Conservation (phyloP, 2,888 invertebrate genomes). For the Microplitis manilae region DNA sequence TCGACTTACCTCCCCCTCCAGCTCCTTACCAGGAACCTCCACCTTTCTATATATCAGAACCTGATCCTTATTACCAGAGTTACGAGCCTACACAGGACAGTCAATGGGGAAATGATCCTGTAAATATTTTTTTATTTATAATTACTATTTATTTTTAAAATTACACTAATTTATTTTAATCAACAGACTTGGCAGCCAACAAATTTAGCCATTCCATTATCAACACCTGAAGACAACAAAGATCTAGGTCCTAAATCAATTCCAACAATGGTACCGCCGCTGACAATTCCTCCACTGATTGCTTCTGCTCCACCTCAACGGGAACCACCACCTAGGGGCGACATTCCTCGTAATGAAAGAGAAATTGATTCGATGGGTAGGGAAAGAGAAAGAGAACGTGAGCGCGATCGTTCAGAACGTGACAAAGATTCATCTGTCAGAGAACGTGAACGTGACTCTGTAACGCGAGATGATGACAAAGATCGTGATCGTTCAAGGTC, state of each 20-base stretch:
- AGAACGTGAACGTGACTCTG: slow-evolving; percentile 68
- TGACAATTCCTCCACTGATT: slow-evolving; percentile 65
- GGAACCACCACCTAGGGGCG: slow-evolving; percentile 66
- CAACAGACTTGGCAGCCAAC: slow-evolving; percentile 69
- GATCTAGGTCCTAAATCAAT: slow-evolving; percentile 66
- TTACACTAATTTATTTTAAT: slow-evolving; percentile 17
- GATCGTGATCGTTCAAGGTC: slow-evolving; percentile 74
- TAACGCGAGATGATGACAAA: slow-evolving; percentile 70
- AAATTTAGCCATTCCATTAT: slow-evolving; percentile 67
- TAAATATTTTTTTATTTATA: slow-evolving; percentile 50
- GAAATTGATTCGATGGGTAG: slow-evolving; percentile 61
- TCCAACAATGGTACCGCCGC: slow-evolving; percentile 69
- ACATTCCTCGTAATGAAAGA: slow-evolving; percentile 52
- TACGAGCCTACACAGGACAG: slow-evolving; percentile 84
- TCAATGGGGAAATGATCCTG: slow-evolving; percentile 78
- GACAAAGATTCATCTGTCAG: slow-evolving; percentile 64
- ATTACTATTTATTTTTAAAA: slow-evolving; percentile 38
- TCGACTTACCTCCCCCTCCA: slow-evolving; percentile 67
- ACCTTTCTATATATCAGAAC: slow-evolving; percentile 74
- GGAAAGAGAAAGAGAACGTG: slow-evolving; percentile 60
- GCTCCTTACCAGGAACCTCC: slow-evolving; percentile 67
- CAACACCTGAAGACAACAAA: slow-evolving; percentile 65
- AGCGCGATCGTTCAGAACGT: slow-evolving; percentile 60
- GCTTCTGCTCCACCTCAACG: slow-evolving; percentile 62
- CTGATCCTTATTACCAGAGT: slow-evolving; percentile 76